These are phyloP conservation scores for Cotesia typhae DNA, from an alignment of 1,140 invertebrate genomes.

Conservation along the genomic window DNA sequence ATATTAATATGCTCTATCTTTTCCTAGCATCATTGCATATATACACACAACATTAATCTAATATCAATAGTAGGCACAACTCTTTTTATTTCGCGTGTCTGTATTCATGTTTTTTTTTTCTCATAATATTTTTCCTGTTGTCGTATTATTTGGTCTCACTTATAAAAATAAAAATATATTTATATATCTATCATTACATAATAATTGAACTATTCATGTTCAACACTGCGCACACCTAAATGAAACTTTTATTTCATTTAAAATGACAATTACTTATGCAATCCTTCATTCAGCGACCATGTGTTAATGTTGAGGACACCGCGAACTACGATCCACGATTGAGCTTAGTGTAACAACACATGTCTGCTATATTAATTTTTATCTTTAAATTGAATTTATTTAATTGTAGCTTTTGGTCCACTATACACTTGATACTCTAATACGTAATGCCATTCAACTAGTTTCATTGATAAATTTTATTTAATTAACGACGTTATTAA, in stretches of 20 bases:
- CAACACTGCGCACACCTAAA: conserved; percentile 25
- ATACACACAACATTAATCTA: background rate
- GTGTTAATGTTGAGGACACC: conserved; percentile 13
- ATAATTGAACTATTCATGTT: conserved; percentile 28
- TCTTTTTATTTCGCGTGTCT: background rate
- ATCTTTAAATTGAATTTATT: background rate
- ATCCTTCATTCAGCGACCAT: conserved; percentile 25
- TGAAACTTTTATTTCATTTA: conserved; percentile 43
- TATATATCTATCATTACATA: conserved; percentile 29
- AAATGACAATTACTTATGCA: conserved; percentile 61
- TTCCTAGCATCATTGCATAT: background rate
- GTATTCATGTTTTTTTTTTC: background rate
- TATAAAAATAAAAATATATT: conserved; percentile 15
- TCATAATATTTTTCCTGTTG: background rate
- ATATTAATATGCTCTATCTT: background rate
- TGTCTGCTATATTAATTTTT: background rate
- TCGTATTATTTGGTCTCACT: conserved; percentile 4
- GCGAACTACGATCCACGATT: background rate
- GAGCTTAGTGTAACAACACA: background rate
- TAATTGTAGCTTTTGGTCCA: background rate
- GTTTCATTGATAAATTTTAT: too few species aligned
- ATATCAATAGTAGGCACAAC: background rate
- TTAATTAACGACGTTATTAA: too few species aligned
- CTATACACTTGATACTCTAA: too few species aligned
- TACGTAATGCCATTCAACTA: too few species aligned